Evolutionary conservation across 2,113 vertebrate species (phyloP), one percentile per base, ranked within the genome.

Genomic region (Leptodactylus fuscus): DNA sequence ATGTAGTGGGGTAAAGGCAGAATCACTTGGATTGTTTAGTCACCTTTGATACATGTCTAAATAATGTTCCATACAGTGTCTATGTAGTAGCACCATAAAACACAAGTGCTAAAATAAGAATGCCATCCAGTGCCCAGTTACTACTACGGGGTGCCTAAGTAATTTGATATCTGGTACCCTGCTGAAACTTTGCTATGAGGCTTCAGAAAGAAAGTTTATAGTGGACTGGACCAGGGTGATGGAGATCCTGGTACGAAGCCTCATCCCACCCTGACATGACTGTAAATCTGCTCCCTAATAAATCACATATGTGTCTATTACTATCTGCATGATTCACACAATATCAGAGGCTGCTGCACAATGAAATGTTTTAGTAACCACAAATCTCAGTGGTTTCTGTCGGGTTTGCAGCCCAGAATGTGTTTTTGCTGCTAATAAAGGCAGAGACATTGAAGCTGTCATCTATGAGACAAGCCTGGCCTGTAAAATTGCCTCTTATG

Each of bases 291-390:
- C 53, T n/a, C 1, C 11, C 10, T 58, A 58, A 58, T 58, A 58
- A 58, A 24, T 58, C 55, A 58, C 55, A 32, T 65, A 65, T 65
- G 60, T 62, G 22, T 65, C 0, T 16, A 16, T 65, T 13, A 3
- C 4, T 65, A 29, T 65, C 24, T 58, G 7, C 55, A 11, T 1
- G 4, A 18, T 58, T 24, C n/a, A 13, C 8, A 58, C 55, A 13
- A 32, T 65, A 65, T 32, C 27, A 32, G 27, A 15, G 60, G 11
- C 27, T 0, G 27, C 70, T 60, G 34, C 27, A 62, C 74, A 75
- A 34, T 83, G 51, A 75, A 65, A 76, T 62, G 71, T 83, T 83
- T 76, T 75, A 75, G 41, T 46, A 62, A 83, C 70, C 82, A 65
- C 82, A 62, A 75, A 76, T 83, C 70, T 60, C 58, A 22, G 82